phyloP scores from a whole-genome alignment of 1,140 invertebrate species.

The Drosophila punjabiensis region DNA sequence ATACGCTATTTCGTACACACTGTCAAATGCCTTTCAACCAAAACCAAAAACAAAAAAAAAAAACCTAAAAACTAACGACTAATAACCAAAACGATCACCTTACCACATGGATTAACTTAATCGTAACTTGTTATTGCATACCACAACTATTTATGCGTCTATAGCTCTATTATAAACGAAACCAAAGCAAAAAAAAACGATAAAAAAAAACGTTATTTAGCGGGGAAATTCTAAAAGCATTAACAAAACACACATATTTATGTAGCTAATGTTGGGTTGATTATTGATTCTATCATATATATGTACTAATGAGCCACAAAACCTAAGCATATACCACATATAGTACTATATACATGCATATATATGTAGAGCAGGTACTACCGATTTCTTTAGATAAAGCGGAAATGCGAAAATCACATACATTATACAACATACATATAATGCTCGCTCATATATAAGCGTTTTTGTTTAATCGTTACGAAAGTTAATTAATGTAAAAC shows the following conservation, averaged over 20 bases:
- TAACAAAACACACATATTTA: slow-evolving; percentile 57
- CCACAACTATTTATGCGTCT: slow-evolving; percentile 60
- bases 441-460: slow-evolving; percentile 64
- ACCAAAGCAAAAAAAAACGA: slow-evolving; percentile 30
- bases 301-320: slow-evolving; percentile 48
- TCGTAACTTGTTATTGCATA: slow-evolving; percentile 78
- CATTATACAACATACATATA: slow-evolving; percentile 57
- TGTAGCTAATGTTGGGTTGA: slow-evolving; percentile 78
- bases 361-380: slow-evolving; percentile 33
- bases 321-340: slow-evolving; percentile 47
- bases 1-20: slow-evolving; percentile 61
- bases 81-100: slow-evolving; percentile 58
- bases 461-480: slow-evolving; percentile 53
- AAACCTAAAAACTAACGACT: slow-evolving; percentile 15
- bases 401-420: slow-evolving; percentile 12
- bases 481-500: slow-evolving; percentile 51
- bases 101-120: slow-evolving; percentile 42
- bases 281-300: slow-evolving; percentile 58
- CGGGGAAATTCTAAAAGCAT: slow-evolving; percentile 49
- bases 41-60: background rate
- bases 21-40: slow-evolving; percentile 74
- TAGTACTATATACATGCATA: slow-evolving; percentile 31
- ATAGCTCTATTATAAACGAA: slow-evolving; percentile 57
- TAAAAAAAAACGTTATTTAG: slow-evolving; percentile 21
- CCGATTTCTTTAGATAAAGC: slow-evolving; percentile 38